These are phyloP conservation scores for Ennomos fuscantarius DNA, from an alignment of 2,888 invertebrate genomes.

Conservation along the genomic window DNA sequence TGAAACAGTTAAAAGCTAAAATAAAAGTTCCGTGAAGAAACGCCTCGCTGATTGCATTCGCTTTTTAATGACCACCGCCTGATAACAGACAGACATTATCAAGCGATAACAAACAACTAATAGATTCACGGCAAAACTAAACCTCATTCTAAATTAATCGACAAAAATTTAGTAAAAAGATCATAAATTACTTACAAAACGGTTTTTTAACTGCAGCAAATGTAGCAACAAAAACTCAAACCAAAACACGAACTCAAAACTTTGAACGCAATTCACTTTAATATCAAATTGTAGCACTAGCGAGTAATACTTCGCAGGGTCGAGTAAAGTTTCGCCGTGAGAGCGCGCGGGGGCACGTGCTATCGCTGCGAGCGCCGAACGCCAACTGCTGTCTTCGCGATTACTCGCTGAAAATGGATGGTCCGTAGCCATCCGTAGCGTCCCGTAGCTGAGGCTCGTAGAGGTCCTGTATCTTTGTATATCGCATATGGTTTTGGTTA, in stretches of 20 bases:
- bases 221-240: slow-evolving; percentile 5
- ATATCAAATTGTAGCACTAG: slow-evolving; percentile 2
- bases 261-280: slow-evolving; percentile 8
- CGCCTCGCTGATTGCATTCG: slow-evolving; percentile 12
- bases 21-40: slow-evolving; percentile 2
- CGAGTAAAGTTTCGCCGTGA: slow-evolving; percentile 24
- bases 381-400: slow-evolving; percentile 24
- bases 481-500: slow-evolving; percentile 17
- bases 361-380: slow-evolving; percentile 22
- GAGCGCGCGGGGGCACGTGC: slow-evolving; percentile 13
- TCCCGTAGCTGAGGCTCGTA: slow-evolving; percentile 21
- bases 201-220: not conserved
- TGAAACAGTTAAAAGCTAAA: slow-evolving; percentile 3
- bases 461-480: slow-evolving; percentile 11
- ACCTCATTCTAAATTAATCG: not conserved
- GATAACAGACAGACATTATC: slow-evolving; percentile 33
- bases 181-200: slow-evolving; percentile 18
- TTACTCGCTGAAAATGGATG: slow-evolving; percentile 20
- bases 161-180: slow-evolving; percentile 5
- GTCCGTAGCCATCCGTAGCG: slow-evolving; percentile 16
- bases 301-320: slow-evolving; percentile 16
- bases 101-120: slow-evolving; percentile 15
- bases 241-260: slow-evolving; percentile 19
- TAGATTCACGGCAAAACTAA: slow-evolving; percentile 13
- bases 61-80: slow-evolving; percentile 33